Conservation (phyloP, 2,888 invertebrate species). For the Tenthredo distinguenda region DNA sequence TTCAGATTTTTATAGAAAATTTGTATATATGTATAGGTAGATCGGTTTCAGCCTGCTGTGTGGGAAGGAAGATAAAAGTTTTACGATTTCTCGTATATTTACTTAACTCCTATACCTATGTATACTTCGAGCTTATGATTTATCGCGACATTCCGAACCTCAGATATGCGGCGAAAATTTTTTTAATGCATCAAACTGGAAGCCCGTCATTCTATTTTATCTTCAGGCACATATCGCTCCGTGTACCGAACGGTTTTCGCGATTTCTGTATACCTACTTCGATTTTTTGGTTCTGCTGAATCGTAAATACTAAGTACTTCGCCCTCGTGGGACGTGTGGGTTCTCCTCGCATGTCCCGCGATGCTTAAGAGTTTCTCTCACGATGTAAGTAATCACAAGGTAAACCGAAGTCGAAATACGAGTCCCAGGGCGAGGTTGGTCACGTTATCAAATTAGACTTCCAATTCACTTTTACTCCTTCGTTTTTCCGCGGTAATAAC, state of each 20-base stretch:
- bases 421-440: background rate
- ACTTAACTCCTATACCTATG: background rate
- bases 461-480: background rate
- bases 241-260: background rate
- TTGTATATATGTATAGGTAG: background rate
- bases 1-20: background rate
- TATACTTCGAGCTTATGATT: background rate
- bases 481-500: background rate
- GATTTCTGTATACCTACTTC: background rate
- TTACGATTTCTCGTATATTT: conserved; percentile 1
- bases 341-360: background rate
- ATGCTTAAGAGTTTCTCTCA: background rate
- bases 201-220: background rate
- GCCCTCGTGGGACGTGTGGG: background rate
- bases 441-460: background rate
- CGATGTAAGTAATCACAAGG: background rate
- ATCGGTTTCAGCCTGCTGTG: background rate
- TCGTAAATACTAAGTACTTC: background rate
- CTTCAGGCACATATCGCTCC: background rate
- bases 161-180: background rate
- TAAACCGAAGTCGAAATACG: background rate
- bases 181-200: background rate
- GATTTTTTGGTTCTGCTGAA: background rate
- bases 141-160: background rate
- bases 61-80: conserved; percentile 11